phyloP scores from a whole-genome alignment of 1,140 invertebrate species.

The Conus ventricosus region DNA sequence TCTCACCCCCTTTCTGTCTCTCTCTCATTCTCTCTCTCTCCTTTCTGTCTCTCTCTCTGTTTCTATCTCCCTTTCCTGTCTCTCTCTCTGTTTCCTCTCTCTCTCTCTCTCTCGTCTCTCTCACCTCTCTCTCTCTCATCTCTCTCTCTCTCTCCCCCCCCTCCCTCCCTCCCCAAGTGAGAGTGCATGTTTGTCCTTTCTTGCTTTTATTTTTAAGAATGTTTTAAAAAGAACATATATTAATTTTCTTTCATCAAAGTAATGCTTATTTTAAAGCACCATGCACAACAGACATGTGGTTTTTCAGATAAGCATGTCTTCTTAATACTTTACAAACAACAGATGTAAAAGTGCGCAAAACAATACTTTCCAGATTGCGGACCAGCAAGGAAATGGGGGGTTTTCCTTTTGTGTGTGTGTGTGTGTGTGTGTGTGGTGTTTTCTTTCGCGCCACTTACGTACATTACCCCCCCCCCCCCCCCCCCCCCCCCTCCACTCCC shows the following conservation, averaged over 20 bases:
- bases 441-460: too few relatives aligned
- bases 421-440: too few relatives aligned
- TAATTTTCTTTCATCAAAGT: background rate
- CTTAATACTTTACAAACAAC: background rate
- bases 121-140: background rate
- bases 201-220: background rate
- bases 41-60: background rate
- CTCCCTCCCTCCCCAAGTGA: background rate
- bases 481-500: too few relatives aligned
- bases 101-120: background rate
- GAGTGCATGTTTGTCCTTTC: background rate
- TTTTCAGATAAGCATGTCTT: background rate
- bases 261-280: background rate
- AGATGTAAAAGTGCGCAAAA: too few relatives aligned
- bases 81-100: background rate
- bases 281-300: background rate
- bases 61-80: conserved; percentile 54
- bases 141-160: conserved; percentile 16
- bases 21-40: background rate
- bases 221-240: background rate
- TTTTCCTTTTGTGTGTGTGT: too few relatives aligned
- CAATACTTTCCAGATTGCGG: too few relatives aligned
- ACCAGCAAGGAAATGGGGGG: too few relatives aligned
- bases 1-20: background rate
- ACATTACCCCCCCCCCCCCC: too few relatives aligned